Percentiles rank a stretch among this genome's conserved stretches.
Evolutionary conservation across 2,113 vertebrate genomes (phyloP).

Genomic region (Rhinogobius similis): DNA sequence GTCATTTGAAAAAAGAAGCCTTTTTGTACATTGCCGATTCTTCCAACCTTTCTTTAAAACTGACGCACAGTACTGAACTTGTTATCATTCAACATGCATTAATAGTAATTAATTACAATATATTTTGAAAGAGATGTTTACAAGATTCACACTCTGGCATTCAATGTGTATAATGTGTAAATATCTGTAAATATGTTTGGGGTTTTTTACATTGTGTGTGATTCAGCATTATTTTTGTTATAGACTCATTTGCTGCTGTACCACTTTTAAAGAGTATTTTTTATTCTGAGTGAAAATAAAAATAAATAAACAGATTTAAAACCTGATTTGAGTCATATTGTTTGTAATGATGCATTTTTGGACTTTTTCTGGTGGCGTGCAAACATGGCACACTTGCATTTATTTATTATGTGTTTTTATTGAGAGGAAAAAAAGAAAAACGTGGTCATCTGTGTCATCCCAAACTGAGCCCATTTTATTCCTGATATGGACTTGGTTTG

Average conservation of each 20-base stretch:
- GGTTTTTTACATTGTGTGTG: not conserved
- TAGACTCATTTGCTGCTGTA: constrained; percentile 33
- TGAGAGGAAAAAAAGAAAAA: too few relatives aligned
- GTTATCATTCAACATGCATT: not conserved
- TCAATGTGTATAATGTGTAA: constrained; percentile 44
- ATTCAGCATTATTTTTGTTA: not conserved
- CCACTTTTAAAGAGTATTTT: constrained; percentile 6
- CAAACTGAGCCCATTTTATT: too few relatives aligned
- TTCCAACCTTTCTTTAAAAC: not conserved
- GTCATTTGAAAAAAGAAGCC: too few relatives aligned
- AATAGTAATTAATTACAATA: not conserved
- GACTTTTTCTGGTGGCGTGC: too few relatives aligned
- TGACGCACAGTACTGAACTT: not conserved
- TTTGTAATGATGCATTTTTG: too few relatives aligned
- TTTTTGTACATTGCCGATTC: not conserved
- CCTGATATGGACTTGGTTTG: too few relatives aligned
- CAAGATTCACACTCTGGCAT: not conserved
- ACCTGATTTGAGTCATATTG: too few relatives aligned
- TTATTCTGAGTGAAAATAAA: constrained; percentile 5
- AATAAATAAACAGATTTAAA: not conserved
- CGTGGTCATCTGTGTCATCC: too few relatives aligned
- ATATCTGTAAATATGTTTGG: constrained; percentile 56
- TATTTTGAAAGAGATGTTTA: not conserved
- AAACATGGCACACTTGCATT: too few relatives aligned
- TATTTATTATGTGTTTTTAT: too few relatives aligned